These are phyloP conservation scores for Clanis bilineata DNA, from an alignment of 2,888 invertebrate genomes.

Conservation along the genomic window DNA sequence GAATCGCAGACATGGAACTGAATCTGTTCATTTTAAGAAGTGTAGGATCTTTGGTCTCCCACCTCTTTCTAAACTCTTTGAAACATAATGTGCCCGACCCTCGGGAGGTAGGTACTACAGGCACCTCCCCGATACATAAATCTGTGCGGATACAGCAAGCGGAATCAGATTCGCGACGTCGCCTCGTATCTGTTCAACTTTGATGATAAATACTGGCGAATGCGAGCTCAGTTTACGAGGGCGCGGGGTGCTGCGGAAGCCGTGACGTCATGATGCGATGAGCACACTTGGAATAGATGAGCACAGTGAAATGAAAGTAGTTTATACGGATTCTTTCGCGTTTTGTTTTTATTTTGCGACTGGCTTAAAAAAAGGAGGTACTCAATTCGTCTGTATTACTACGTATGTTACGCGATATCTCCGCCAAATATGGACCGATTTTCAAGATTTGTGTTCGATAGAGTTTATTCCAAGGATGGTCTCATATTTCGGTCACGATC, in stretches of 20 bases:
- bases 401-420: too few species aligned
- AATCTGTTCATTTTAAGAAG: background rate
- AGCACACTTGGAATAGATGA: background rate
- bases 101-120: background rate
- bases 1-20: too few species aligned
- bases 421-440: too few species aligned
- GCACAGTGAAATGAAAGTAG: too few species aligned
- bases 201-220: constrained; percentile 74
- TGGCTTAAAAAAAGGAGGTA: too few species aligned
- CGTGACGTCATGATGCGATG: constrained; percentile 22
- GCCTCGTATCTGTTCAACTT: constrained; percentile 77
- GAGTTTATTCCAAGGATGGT: too few species aligned
- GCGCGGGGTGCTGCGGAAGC: constrained; percentile 55
- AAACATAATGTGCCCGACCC: background rate
- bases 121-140: constrained; percentile 17
- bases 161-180: constrained; percentile 80
- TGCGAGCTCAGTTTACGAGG: constrained; percentile 59
- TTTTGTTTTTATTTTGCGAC: too few species aligned
- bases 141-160: constrained; percentile 50
- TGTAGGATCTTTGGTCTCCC: background rate
- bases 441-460: too few species aligned
- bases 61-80: background rate
- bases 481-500: too few species aligned
- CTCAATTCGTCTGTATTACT: too few species aligned
- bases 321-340: too few species aligned